Evolutionary conservation across 2,888 invertebrate species (phyloP), one percentile per base, ranked within the genome.

Genomic region (Oxystoma pomonae): DNA sequence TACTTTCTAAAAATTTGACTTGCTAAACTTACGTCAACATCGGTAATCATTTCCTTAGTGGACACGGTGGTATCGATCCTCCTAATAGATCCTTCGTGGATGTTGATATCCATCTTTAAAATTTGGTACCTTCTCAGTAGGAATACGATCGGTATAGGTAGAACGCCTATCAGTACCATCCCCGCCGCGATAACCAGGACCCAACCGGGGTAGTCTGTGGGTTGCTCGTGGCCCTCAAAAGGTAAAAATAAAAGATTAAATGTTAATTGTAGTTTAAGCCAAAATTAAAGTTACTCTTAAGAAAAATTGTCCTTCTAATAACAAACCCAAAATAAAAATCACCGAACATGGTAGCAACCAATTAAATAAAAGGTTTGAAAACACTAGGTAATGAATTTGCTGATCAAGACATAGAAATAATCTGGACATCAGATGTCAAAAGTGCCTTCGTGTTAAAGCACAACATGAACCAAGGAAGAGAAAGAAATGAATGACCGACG

Each of bases 31-130:
- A 94, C 94, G 80, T 94, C 94, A 74, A 93, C 92, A 73, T 94
- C 94, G 68, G 90, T 92, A 84, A 96, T 94, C 95, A 96, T 96
- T 81, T 94, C 94, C 79, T 94, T 94, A 20, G 95, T 96, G 19
- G 94, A 94, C 12, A 94, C 93, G 0, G 95, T 95, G 22, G 95
- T 94, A 78, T 95, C 95, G 74, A 95, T 94, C 72, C 95, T 87
- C 73, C 94, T 85, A 78, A 95, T 94, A 68, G 94, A 94, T 21
- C 93, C 94, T 83, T 94, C 92, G 78, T 94, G 94, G 75, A 95
- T 94, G 80, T 94, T 92, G 73, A 93, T 86, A 77, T 95, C 95
- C 71, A 93, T 85, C 71, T 92, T 89, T 68, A 93, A 86, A 76
- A 93, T 92, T 80, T 94, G 94, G 87, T 93, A 95, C 76, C 93